Evolutionary conservation across 1,140 invertebrate species (phyloP), one percentile per base, ranked within the genome.

Genomic region (Zaprionus inermis): DNA sequence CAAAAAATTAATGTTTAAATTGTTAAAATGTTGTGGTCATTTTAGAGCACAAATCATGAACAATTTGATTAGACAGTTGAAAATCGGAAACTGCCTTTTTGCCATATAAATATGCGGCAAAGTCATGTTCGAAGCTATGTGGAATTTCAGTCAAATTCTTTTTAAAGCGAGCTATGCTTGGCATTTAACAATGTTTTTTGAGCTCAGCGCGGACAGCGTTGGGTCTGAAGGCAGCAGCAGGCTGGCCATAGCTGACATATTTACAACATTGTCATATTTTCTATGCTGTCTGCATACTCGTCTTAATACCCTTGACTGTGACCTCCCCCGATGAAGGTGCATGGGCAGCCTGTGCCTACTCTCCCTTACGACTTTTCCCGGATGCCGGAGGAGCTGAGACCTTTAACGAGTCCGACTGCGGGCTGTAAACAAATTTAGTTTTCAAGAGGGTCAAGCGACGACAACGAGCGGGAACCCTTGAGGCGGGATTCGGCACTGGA

Each of bases 241-340:
- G 24, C 54, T 18, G 16, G 30, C 20, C 20, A 59, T 49, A 10
- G 28, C 24, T 57, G 12, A 9, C 4, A 54, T 57, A 56, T 71
- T 64, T 41, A 68, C 51, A 52, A 56, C 46, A 36, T 56, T 56
- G 20, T 44, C 20, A 55, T 44, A 55, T 52, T 49, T 52, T 52
- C 30, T 51, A 41, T 12, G 9, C 12, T n/a, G 3, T 58, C 18
- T 49, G 44, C 44, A 30, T 54, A 24, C 51, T 65, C 7, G 51
- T 7, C 22, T 34, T 70, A 28, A 67, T 56, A 14, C 11, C 38
- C 60, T 65, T 71, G 38, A 64, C 36, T 64, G 30, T 49, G 68
- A 49, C 14, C 36, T 3, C 34, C 4, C 14, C 7, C 30, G n/a
- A 28, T 54, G 5, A 20, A 5, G 4, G 22, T 22, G 49, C 49